Evolutionary conservation across 2,888 invertebrate species (phyloP), one percentile per base, ranked within the genome.

Genomic region (Phlogophora meticulosa): DNA sequence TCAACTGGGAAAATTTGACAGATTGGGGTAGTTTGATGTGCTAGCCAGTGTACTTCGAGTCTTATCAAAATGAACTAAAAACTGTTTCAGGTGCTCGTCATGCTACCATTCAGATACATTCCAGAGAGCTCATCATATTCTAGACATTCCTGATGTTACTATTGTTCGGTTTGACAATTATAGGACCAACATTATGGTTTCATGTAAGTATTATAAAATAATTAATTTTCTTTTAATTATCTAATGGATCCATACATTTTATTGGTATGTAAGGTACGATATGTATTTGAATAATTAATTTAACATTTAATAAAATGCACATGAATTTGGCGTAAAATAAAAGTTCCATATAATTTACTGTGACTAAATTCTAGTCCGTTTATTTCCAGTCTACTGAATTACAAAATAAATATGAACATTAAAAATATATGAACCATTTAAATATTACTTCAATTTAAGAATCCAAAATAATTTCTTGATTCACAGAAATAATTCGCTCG

Each of bases 71-170:
- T n/a, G n/a, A n/a, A n/a, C n/a, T n/a, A n/a, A n/a, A n/a, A n/a
- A n/a, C n/a, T 76, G 48, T 88, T 89, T 53, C 85, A 96, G 96
- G 67, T 97, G 97, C 85, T 64, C 86, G 0, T 83, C 88, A 36
- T 97, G 97, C 80, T 97, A 96, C 84, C 96, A 96, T 81, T 83
- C 88, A 0, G 90, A 90, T 34, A 97, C 97, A 0, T 94, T 94
- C 71, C 97, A 97, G 88, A 95, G 97, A 79, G 96, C 94, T 58
- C 90, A 92, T 36, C 96, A 96, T 87, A 89, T 97, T 51, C 79
- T 96, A 45, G 94, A 96, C 24, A 91, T 97, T 51, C 96, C 96
- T 0, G 92, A 96, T 64, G 90, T 95, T 0, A 86, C 82, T 38
- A 93, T 96, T 0, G 51, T 80, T 7, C 73, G 84, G 0, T 85